phyloP scores from a whole-genome alignment of 23 tunicate genomes.

The Corella eumyota region DNA sequence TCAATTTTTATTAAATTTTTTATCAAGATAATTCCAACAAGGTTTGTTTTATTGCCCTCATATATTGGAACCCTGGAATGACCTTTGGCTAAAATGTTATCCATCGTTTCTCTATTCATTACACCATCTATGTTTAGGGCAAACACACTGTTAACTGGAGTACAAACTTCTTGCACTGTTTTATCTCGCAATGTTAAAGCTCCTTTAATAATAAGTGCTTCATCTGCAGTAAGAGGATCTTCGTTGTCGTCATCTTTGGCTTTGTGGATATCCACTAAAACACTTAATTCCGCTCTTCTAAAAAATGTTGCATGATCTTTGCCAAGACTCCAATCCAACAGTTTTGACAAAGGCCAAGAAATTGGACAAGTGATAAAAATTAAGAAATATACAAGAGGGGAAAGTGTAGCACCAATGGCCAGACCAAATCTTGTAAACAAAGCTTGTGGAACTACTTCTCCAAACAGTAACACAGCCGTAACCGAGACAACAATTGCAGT shows the following conservation, averaged over 20 bases:
- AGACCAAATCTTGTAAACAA: slow-evolving; percentile 87
- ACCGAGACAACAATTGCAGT: slow-evolving; percentile 91
- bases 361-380: slow-evolving; percentile 66
- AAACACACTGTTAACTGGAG: slow-evolving; percentile 63
- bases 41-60: slow-evolving; percentile 26
- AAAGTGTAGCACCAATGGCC: slow-evolving; percentile 78
- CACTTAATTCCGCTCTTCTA: slow-evolving; percentile 78
- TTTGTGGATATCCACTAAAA: slow-evolving; percentile 67
- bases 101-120: slow-evolving; percentile 68
- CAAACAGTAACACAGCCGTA: slow-evolving; percentile 88
- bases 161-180: slow-evolving; percentile 38
- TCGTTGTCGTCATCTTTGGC: slow-evolving; percentile 51
- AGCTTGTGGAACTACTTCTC: slow-evolving; percentile 96
- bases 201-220: slow-evolving; percentile 76
- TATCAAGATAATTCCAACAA: slow-evolving; percentile 62
- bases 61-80: slow-evolving; percentile 83
- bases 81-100: slow-evolving; percentile 39
- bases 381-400: slow-evolving; percentile 68
- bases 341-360: slow-evolving; percentile 85
- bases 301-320: slow-evolving; percentile 77
- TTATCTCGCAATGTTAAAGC: slow-evolving; percentile 89
- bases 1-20: slow-evolving; percentile 78
- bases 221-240: slow-evolving; percentile 84
- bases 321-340: slow-evolving; percentile 81
- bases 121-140: slow-evolving; percentile 30